Evolutionary conservation across 2,888 invertebrate species (phyloP).

Genomic region (Cyclophora punctaria): DNA sequence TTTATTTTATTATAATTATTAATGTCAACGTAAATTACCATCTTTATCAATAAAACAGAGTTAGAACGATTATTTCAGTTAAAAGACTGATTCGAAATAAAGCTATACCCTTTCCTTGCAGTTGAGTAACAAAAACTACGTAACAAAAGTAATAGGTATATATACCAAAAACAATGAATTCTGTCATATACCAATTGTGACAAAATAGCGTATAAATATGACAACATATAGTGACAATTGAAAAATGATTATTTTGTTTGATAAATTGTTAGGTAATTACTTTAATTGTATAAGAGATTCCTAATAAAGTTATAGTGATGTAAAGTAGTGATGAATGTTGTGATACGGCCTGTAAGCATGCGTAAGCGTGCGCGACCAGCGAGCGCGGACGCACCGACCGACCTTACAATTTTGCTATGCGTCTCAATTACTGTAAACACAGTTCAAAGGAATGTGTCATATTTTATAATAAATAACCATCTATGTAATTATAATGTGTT

Average conservation of each 20-base stretch:
- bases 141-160: background rate
- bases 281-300: no score
- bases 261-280: no score
- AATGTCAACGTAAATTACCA: no score
- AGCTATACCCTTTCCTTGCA: no score
- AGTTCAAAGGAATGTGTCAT: constrained; percentile 75
- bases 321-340: constrained; percentile 46
- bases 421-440: constrained; percentile 70
- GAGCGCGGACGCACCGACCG: constrained; percentile 32
- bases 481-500: constrained; percentile 59
- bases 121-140: background rate
- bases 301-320: constrained; percentile 1
- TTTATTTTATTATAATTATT: no score
- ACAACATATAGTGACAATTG: background rate
- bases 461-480: constrained; percentile 76
- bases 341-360: constrained; percentile 27
- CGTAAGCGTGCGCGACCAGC: constrained; percentile 14
- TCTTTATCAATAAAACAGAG: no score
- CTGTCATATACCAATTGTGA: background rate
- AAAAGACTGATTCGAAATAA: no score
- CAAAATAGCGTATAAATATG: background rate
- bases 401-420: constrained; percentile 63
- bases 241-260: background rate
- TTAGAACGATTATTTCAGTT: no score
- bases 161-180: background rate